Evolutionary conservation across 1,140 invertebrate genomes (phyloP).

Genomic region (Nasonia longicornis): DNA sequence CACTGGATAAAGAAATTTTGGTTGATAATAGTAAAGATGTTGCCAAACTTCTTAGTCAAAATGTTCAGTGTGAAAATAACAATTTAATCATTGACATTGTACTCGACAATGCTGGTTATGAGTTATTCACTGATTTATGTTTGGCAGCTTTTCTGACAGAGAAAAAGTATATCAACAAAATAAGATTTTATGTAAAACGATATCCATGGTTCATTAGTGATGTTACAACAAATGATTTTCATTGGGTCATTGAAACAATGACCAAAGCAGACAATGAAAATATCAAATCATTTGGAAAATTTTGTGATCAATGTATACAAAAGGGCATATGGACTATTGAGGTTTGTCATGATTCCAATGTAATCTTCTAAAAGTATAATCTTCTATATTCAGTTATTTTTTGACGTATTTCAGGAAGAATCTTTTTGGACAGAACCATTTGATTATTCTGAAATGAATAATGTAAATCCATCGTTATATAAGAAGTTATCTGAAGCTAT

Average conservation of each 20-base stretch:
- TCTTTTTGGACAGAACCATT: slow-evolving; percentile 91
- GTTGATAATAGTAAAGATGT: slow-evolving; percentile 75
- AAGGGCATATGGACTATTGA: slow-evolving; percentile 68
- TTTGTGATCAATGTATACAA: slow-evolving; percentile 72
- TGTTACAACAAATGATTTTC: slow-evolving; percentile 81
- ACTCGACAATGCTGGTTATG: slow-evolving; percentile 94
- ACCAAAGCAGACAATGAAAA: slow-evolving; percentile 57
- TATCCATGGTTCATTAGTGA: slow-evolving; percentile 99
- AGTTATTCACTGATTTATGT: slow-evolving; percentile 91
- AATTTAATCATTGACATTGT: slow-evolving; percentile 77
- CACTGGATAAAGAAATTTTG: slow-evolving; percentile 78
- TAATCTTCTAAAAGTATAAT: not conserved
- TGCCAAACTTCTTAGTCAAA: slow-evolving; percentile 66
- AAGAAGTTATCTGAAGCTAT: slow-evolving; percentile 76
- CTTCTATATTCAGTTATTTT: not conserved
- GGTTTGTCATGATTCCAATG: slow-evolving; percentile 49
- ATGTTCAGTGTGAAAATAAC: slow-evolving; percentile 33
- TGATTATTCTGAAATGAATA: slow-evolving; percentile 84
- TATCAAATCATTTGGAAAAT: slow-evolving; percentile 68
- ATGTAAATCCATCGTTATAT: slow-evolving; percentile 78
- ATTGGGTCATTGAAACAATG: slow-evolving; percentile 75
- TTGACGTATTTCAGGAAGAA: slow-evolving; percentile 66
- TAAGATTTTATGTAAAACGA: slow-evolving; percentile 89
- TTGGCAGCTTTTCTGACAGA: slow-evolving; percentile 84
- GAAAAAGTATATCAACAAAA: slow-evolving; percentile 75